A percentile compares a stretch with the other conserved stretches of the same genome.
Conservation (phyloP, 92 coral and sea anemone species). For the Epizoanthus scotinus region DNA sequence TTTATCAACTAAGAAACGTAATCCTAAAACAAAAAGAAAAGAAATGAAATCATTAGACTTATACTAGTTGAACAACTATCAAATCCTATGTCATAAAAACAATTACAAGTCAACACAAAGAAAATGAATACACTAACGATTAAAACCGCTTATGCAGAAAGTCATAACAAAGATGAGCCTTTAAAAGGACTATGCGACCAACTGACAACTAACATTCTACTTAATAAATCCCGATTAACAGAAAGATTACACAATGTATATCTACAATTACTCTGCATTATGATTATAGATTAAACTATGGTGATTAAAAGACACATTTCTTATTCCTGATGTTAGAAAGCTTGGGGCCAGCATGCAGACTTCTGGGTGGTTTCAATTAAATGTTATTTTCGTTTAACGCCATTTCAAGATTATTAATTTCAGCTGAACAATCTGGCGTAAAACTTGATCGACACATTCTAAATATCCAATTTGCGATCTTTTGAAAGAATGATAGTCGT, state of each 20-base stretch:
- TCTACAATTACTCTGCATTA: background rate
- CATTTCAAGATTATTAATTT: slow-evolving; percentile 38
- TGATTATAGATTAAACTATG: background rate
- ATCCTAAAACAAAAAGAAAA: background rate
- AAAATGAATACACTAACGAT: background rate
- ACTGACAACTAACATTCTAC: slow-evolving; percentile 4
- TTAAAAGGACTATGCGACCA: background rate
- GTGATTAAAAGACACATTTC: background rate
- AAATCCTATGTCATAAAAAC: slow-evolving; percentile 2
- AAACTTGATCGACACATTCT: slow-evolving; percentile 37
- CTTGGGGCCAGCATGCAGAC: background rate
- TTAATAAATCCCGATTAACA: background rate
- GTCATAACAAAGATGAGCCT: slow-evolving; percentile 5
- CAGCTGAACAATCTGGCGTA: slow-evolving; percentile 65
- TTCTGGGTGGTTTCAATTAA: background rate
- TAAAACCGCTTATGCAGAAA: background rate
- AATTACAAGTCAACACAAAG: slow-evolving; percentile 15
- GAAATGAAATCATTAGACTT: slow-evolving; percentile 5
- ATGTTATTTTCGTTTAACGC: slow-evolving; percentile 41
- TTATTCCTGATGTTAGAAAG: background rate
- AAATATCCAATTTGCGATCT: slow-evolving; percentile 35
- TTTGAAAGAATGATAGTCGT: slow-evolving; percentile 34
- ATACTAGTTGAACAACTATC: background rate
- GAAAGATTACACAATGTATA: background rate
- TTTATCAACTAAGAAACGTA: slow-evolving; percentile 5